Evolutionary conservation across 2,797 vertebrate species (phyloP), one percentile per base, ranked within the genome.

Genomic region (Pteronotus mesoamericanus): DNA sequence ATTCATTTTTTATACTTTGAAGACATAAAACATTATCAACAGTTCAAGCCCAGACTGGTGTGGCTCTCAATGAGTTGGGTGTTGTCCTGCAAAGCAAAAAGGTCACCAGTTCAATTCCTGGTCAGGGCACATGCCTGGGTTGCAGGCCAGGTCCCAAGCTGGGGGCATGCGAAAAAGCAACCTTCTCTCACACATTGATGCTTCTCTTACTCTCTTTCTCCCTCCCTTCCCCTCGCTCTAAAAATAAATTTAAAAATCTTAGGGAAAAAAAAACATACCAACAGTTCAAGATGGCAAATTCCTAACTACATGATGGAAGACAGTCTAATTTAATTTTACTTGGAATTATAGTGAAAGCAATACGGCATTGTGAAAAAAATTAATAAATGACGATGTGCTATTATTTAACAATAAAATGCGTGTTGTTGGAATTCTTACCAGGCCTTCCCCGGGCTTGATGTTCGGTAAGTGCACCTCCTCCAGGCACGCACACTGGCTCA

Each of bases 391-490:
- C 0, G 0, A 16, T 2, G 15, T 34, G 59, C 12, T 11, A 0
- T 22, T 16, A 61, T 26, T 6, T 6, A 10, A 59, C 86, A 94
- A 80, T 34, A n/a, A 77, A 82, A 32, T 15, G 12, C 42, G 64
- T 4, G 37, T 8, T 14, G 21, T 1, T 44, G 57, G 75, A n/a
- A 93, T 91, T 92, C 99, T 99, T 98, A 99, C 99, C 99, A 99
- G 98, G 97, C 99, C 99, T 94, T 99, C 99, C 0, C 98, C 99
- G 0, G 99, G 99, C 96, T 98, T 99, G 92, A 99, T 97, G 91
- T 99, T 98, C 16, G 98, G 98, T 97, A 99, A 98, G 94, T 98
- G 98, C 51, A 99, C 99, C 85, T 99, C 99, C 96, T 99, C 99
- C 97, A 99, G 98, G 94, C 99, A 99, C 0, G 99, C 98, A 91